phyloP scores from a whole-genome alignment of 2,113 vertebrate genomes.

The Gallinago undulata region DNA sequence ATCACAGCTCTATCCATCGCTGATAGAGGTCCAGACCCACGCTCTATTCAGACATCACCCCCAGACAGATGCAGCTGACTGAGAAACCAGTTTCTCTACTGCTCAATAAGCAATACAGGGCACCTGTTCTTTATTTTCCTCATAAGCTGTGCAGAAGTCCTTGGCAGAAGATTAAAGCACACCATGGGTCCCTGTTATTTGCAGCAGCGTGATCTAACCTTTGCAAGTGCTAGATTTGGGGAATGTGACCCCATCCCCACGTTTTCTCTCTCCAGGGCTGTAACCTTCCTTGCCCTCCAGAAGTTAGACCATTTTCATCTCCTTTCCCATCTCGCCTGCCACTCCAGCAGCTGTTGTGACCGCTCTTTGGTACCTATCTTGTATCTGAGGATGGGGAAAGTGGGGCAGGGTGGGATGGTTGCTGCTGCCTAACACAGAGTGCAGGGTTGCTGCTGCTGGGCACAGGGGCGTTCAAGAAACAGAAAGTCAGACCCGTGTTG shows the following conservation, averaged over 20 bases:
- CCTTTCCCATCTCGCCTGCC: not conserved
- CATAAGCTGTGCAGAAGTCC: not conserved
- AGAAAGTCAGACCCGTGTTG: rapidly evolving
- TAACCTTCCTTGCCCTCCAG: not conserved
- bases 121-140: not conserved
- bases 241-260: not conserved
- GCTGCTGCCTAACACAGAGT: not conserved
- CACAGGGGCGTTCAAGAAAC: not conserved
- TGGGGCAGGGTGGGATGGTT: not conserved
- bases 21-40: not conserved
- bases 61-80: not conserved
- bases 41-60: not conserved
- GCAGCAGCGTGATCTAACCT: rapidly evolving
- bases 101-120: not conserved
- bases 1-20: not conserved
- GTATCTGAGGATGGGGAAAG: not conserved
- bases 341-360: not conserved
- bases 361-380: not conserved
- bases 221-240: not conserved
- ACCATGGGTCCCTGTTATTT: not conserved
- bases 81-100: not conserved
- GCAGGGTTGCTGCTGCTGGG: not conserved
- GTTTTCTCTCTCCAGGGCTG: not conserved
- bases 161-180: not conserved
- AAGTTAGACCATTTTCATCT: not conserved